Evolutionary conservation across 2,888 invertebrate species (phyloP), one percentile per base, ranked within the genome.

Genomic region (Agrotis segetum): DNA sequence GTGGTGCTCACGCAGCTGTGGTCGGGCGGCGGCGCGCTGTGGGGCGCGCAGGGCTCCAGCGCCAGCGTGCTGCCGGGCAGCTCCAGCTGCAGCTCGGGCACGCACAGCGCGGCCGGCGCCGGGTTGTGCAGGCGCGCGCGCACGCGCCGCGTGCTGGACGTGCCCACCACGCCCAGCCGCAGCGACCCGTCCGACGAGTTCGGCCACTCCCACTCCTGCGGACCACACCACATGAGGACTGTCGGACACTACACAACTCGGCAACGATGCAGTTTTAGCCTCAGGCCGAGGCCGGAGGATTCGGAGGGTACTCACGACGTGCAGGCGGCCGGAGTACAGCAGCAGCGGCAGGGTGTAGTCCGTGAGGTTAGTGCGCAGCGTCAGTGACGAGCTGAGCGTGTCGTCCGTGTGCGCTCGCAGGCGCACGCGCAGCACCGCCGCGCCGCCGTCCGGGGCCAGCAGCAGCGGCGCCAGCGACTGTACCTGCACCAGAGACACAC

Each of bases 61-160:
- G 80, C 76, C 50, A 84, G 82, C 76, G 67, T 67, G 63, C 85
- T 85, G 85, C 87, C 89, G 60, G 90, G 84, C 84, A 89, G 85
- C 65, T 75, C 70, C 58, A 88, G 87, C 83, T 66, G 44, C 61
- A 85, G 83, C 62, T 78, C 84, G 63, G 67, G 24, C 70, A 88
- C 85, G 89, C 93, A 93, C 64, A 92, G 90, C 84, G 86, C 67
- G 67, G 83, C 86, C 56, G 90, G 89, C 69, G 89, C 92, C n/a
- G 85, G 81, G 92, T 94, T 94, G 91, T 71, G 91, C 86, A 94
- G 82, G 19, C 85, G 88, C 86, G 83, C 97, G 87, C 97, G 94
- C 84, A 98, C 97, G 84, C 97, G 97, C 87, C 97, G 97, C 84
- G 97, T 97, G 67, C 96, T 95, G 63, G 97, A 97, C 87, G 97